Conservation (phyloP, 1,140 invertebrate species). For the Lepidurus apus region DNA sequence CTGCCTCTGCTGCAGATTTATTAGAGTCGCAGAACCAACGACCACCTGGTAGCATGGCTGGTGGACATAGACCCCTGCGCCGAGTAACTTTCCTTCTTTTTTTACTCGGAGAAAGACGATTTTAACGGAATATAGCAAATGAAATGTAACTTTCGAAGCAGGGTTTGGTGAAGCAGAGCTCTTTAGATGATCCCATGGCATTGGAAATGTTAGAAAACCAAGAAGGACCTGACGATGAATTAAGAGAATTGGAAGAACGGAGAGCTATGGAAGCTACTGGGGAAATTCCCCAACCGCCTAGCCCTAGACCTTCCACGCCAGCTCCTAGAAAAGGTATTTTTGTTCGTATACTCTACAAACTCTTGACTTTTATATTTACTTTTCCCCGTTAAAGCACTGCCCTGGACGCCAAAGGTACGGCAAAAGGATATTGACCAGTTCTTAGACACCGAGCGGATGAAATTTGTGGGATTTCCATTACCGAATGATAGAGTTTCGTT, state of each 20-base stretch:
- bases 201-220: constrained; percentile 54
- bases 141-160: constrained; percentile 43
- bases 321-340: constrained; percentile 40
- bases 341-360: neutral
- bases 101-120: neutral
- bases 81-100: constrained; percentile 47
- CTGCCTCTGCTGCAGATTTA: constrained; percentile 84
- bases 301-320: constrained; percentile 51
- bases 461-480: constrained; percentile 90
- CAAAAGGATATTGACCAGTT: constrained; percentile 88
- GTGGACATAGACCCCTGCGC: constrained; percentile 53
- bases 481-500: constrained; percentile 78
- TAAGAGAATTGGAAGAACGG: constrained; percentile 48
- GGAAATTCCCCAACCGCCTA: constrained; percentile 46
- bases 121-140: too few relatives aligned
- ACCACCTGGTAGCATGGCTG: constrained; percentile 48
- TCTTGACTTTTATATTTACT: neutral
- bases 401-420: constrained; percentile 94
- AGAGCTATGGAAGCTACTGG: constrained; percentile 44
- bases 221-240: constrained; percentile 44
- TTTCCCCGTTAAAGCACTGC: constrained; percentile 51
- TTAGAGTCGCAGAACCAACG: constrained; percentile 81
- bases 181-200: constrained; percentile 75
- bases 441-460: constrained; percentile 80
- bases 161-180: constrained; percentile 87